Percentiles rank a stretch among this genome's conserved stretches.
Evolutionary conservation across 2,797 vertebrate species (phyloP).

Genomic region (Alectoris magna): DNA sequence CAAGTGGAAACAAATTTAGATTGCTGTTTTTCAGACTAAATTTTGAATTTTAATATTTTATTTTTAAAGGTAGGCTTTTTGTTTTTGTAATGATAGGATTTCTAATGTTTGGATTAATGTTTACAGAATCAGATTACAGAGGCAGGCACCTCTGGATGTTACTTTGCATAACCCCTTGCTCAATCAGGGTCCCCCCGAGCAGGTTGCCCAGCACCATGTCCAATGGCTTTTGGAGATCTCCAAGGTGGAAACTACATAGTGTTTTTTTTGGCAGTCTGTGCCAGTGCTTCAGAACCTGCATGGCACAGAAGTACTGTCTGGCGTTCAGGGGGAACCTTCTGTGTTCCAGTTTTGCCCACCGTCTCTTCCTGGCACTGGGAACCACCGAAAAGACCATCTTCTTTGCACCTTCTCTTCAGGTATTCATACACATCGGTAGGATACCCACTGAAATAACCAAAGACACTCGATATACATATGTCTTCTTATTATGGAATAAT

Average conservation of each 20-base stretch:
- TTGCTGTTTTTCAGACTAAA: neutral
- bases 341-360: neutral
- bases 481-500: neutral
- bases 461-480: fast-evolving
- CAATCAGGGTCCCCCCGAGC: neutral
- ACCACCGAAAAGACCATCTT: neutral
- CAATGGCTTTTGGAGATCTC: neutral
- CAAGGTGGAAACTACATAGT: neutral
- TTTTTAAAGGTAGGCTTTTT: neutral
- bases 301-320: neutral
- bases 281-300: neutral
- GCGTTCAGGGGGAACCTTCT: neutral
- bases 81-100: neutral
- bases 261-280: neutral
- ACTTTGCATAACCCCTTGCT: neutral
- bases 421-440: neutral
- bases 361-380: neutral
- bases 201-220: neutral
- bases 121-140: neutral
- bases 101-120: neutral
- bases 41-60: neutral
- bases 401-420: neutral
- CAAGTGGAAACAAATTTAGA: neutral
- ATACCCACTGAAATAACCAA: neutral
- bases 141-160: neutral